A percentile compares a stretch with the other conserved stretches of the same genome.
phyloP scores from a whole-genome alignment of 2,888 invertebrate species.

The Dascillus cervinus region DNA sequence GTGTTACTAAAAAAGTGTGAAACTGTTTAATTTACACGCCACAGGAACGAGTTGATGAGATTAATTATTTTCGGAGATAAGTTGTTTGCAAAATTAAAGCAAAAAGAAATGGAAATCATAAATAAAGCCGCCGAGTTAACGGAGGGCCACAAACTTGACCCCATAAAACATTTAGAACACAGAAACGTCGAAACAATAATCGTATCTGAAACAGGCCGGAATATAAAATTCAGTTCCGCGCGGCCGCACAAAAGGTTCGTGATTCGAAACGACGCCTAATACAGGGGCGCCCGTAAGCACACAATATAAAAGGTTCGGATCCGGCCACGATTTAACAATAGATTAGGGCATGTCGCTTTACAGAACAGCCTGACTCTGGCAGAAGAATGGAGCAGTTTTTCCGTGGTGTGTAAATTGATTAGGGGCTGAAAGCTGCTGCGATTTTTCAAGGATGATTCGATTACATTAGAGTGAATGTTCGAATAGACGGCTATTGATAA shows the following conservation, averaged over 20 bases:
- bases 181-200: slow-evolving; percentile 19
- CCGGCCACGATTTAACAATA: slow-evolving; percentile 24
- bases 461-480: too few species aligned
- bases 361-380: slow-evolving; percentile 18
- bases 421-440: too few species aligned
- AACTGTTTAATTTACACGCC: too few species aligned
- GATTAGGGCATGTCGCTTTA: slow-evolving; percentile 25
- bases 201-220: slow-evolving; percentile 19
- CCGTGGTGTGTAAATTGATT: slow-evolving; percentile 28
- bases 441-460: too few species aligned
- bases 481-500: too few species aligned
- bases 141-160: slow-evolving; percentile 10
- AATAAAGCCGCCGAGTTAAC: too few species aligned
- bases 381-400: slow-evolving; percentile 23
- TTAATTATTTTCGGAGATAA: too few species aligned
- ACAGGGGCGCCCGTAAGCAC: slow-evolving; percentile 17
- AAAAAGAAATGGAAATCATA: too few species aligned
- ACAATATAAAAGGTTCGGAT: slow-evolving; percentile 22
- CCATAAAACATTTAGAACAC: slow-evolving; percentile 15
- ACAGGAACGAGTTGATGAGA: too few species aligned
- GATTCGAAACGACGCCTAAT: slow-evolving; percentile 22
- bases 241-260: slow-evolving; percentile 22
- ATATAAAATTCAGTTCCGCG: slow-evolving; percentile 23
- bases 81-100: too few species aligned
- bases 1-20: too few species aligned